phyloP scores from a whole-genome alignment of 2,888 invertebrate species.

The Copidosoma aretas region DNA sequence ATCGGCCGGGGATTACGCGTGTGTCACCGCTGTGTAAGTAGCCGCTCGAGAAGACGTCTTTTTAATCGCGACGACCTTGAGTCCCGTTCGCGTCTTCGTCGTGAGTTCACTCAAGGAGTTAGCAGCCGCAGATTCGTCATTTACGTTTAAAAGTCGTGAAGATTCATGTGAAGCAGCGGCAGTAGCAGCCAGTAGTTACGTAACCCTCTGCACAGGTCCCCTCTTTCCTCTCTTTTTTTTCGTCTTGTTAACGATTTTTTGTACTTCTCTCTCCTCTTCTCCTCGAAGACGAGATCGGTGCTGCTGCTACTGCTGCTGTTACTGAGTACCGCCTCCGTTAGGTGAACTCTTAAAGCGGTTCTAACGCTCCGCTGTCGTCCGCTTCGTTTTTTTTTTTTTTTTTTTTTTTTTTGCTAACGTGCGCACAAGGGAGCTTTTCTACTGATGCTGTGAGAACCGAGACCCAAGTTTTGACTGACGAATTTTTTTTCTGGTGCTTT shows the following conservation, averaged over 20 bases:
- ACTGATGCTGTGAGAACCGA: neutral
- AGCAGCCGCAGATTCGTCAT: neutral
- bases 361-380: too few relatives aligned
- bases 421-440: too few relatives aligned
- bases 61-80: neutral
- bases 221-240: neutral
- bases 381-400: too few relatives aligned
- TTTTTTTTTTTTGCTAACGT: too few relatives aligned
- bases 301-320: neutral
- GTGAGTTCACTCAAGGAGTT: neutral
- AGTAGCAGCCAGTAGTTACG: slow-evolving; percentile 32
- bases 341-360: too few relatives aligned
- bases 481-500: slow-evolving; percentile 26
- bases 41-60: neutral
- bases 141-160: too few relatives aligned
- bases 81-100: neutral
- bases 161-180: neutral
- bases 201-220: slow-evolving; percentile 35
- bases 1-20: slow-evolving; percentile 32
- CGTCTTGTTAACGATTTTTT: neutral
- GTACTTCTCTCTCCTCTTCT: neutral
- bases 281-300: neutral
- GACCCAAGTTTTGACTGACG: neutral
- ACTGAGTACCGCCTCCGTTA: too few relatives aligned
- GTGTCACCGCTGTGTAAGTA: slow-evolving; percentile 34